These are phyloP conservation scores for Danio albolineatus DNA, from an alignment of 2,797 vertebrate species.

Conservation along the genomic window DNA sequence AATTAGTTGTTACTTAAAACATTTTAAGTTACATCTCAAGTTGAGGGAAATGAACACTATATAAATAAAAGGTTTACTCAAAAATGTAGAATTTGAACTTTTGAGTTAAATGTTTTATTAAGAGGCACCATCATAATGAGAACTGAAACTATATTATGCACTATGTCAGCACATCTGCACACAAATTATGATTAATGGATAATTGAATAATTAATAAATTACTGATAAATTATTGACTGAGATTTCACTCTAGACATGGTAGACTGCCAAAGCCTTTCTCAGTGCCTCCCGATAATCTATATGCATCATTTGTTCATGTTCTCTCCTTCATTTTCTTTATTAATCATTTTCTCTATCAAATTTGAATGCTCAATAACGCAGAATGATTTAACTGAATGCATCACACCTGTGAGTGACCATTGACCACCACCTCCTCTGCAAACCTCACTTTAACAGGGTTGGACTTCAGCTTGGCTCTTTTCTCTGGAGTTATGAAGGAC, in stretches of 20 bases:
- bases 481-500: slow-evolving; percentile 95
- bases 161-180: not conserved
- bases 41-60: not conserved
- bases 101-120: not conserved
- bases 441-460: slow-evolving; percentile 97
- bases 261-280: slow-evolving; percentile 3
- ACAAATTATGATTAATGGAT: slow-evolving; percentile 17
- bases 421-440: slow-evolving; percentile 95
- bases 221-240: slow-evolving; percentile 41
- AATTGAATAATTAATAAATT: slow-evolving; percentile 48
- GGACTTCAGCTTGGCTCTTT: slow-evolving; percentile 90
- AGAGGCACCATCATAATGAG: slow-evolving; percentile 1
- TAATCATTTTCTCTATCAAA: not conserved
- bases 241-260: slow-evolving; percentile 3
- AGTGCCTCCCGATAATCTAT: slow-evolving; percentile 1
- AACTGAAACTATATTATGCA: not conserved
- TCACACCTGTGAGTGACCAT: slow-evolving; percentile 90
- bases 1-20: slow-evolving; percentile 13
- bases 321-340: slow-evolving; percentile 13
- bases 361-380: not conserved
- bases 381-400: slow-evolving; percentile 2
- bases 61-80: not conserved
- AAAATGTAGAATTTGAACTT: not conserved
- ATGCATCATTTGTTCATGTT: slow-evolving; percentile 21
- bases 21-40: not conserved